Evolutionary conservation across 2,113 vertebrate genomes (phyloP), one percentile per base, ranked within the genome.

Genomic region (Thunnus maccoyii): DNA sequence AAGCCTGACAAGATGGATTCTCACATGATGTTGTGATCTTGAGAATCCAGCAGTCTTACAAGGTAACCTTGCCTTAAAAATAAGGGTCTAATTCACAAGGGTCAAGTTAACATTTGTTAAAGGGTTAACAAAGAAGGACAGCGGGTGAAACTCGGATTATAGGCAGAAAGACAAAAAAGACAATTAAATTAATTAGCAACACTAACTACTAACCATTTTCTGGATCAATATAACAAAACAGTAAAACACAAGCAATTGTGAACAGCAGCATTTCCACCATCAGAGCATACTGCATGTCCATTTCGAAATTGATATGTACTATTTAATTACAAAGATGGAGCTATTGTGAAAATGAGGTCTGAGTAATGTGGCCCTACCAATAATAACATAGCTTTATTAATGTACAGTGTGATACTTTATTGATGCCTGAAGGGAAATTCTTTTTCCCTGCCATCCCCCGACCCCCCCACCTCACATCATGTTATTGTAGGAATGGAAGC

Each of bases 311-410:
- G 50, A 86, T 44, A 50, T 52, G 32, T 60, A 60, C 82, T 65
- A 78, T 84, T 83, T 52, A 83, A 61, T 30, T 51, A 76, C 1
- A 27, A 71, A 83, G 58, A 65, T 7, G 54, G 36, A 80, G 61
- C 64, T 78, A 73, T 67, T 82, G 67, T 52, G 78, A 82, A 88
- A 84, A 70, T 66, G 56, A 86, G 68, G 22, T 76, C 72, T 84
- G 68, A 71, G 77, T 25, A 78, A 76, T 73, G 32, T 63, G 30
- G 65, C 62, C 56, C 76, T 63, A 51, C 60, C 75, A 72, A 78
- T 79, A 86, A 80, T 66, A 88, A 79, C 60, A 63, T 11, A 10
- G 41, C 36, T 78, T 84, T 84, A 84, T 78, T 77, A 82, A 75
- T 72, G 58, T 85, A 81, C 72, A 65, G 48, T 32, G 25, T 60